Conservation (phyloP, 2,113 vertebrate genomes). For the Microcebus jonahi region DNA sequence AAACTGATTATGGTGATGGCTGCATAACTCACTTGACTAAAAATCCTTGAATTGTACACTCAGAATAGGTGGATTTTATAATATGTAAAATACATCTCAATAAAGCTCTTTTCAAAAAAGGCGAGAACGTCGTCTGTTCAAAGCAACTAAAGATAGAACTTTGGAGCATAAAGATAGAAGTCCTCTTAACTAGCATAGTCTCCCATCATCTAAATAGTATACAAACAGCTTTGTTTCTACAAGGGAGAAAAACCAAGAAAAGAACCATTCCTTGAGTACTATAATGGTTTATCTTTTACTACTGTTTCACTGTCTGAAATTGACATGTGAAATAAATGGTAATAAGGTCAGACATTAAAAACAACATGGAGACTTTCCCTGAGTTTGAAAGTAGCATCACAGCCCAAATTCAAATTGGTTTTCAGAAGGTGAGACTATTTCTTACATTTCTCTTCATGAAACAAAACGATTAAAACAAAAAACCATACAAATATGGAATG, state of each 20-base stretch:
- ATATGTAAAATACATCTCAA: background rate
- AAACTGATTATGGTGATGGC: background rate
- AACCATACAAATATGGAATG: background rate
- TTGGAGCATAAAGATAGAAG: background rate
- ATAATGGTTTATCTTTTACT: background rate
- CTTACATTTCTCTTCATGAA: background rate
- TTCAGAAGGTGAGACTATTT: conserved; percentile 4
- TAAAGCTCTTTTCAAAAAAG: conserved; percentile 20
- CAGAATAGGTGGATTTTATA: background rate
- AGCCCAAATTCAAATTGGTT: conserved; percentile 1
- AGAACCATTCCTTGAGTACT: background rate
- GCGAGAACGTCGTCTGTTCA: background rate
- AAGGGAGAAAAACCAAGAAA: background rate
- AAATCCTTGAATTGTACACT: background rate
- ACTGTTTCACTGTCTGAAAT: background rate
- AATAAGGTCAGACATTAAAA: background rate
- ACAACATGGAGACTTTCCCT: background rate
- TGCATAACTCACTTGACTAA: background rate
- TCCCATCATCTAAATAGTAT: background rate
- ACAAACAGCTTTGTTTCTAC: background rate
- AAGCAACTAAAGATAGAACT: background rate
- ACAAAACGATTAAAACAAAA: background rate
- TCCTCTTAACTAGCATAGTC: background rate
- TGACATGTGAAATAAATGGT: background rate
- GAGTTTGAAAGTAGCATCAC: background rate